Conservation (phyloP, 2,113 vertebrate species). For the Tetraodon nigroviridis region DNA sequence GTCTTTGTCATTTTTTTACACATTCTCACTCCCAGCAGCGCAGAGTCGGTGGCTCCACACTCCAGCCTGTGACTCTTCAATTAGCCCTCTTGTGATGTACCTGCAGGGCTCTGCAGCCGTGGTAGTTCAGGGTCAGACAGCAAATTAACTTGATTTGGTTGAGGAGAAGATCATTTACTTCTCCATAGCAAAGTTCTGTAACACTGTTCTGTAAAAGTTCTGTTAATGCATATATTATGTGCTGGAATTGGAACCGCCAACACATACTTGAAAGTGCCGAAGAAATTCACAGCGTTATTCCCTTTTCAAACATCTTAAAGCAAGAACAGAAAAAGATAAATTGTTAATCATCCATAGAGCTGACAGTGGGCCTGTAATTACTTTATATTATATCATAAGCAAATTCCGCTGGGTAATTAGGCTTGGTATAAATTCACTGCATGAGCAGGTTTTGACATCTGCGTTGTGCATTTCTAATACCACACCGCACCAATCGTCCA, state of each 20-base stretch:
- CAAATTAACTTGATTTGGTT: neutral
- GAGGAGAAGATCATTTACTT: neutral
- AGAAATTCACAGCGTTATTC: too few species aligned
- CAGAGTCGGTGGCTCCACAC: too few species aligned
- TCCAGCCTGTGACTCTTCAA: neutral
- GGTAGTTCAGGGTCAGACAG: neutral
- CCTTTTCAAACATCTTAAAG: too few species aligned
- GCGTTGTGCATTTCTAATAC: conserved; percentile 2
- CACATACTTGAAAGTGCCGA: too few species aligned
- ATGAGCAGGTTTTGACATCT: neutral
- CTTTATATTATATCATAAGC: neutral
- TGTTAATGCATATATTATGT: too few species aligned
- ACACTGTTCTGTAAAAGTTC: too few species aligned
- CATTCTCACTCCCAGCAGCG: neutral
- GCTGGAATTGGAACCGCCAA: too few species aligned
- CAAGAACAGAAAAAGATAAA: too few species aligned
- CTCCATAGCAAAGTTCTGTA: too few species aligned
- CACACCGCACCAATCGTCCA: neutral
- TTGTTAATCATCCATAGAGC: too few species aligned
- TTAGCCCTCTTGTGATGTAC: too few species aligned
- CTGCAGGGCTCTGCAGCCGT: neutral
- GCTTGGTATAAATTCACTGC: neutral
- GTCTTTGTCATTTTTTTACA: neutral
- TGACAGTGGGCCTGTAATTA: neutral
- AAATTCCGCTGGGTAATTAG: neutral